A percentile compares a stretch with the other conserved stretches of the same genome.
Evolutionary conservation across 2,888 invertebrate species (phyloP).

Genomic region (Ectemnius lituratus): DNA sequence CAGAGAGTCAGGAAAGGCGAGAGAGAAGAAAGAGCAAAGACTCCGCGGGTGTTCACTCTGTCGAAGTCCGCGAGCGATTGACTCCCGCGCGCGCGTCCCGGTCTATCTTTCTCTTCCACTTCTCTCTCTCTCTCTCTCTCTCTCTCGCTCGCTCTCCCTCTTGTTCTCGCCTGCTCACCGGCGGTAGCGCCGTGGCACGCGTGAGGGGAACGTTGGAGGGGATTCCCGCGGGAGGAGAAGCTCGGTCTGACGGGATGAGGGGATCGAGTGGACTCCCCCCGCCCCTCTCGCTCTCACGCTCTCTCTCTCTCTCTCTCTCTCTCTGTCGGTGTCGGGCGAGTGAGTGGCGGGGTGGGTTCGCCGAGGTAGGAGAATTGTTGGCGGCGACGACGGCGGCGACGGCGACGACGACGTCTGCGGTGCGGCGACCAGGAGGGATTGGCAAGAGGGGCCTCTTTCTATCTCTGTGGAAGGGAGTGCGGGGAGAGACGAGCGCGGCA

Average conservation of each 20-base stretch:
- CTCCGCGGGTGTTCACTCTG: slow-evolving; percentile 64
- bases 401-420: slow-evolving; percentile 27
- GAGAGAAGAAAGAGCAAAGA: slow-evolving; percentile 42
- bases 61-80: slow-evolving; percentile 76
- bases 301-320: too few relatives aligned
- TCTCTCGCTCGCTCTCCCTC: not conserved
- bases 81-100: slow-evolving; percentile 73
- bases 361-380: slow-evolving; percentile 72
- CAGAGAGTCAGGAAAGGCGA: slow-evolving; percentile 17
- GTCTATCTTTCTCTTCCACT: slow-evolving; percentile 44
- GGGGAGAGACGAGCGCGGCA: slow-evolving; percentile 79
- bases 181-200: slow-evolving; percentile 66
- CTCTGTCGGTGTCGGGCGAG: slow-evolving; percentile 43
- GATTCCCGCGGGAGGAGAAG: slow-evolving; percentile 69
- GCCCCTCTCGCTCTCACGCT: too few relatives aligned
- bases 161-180: not conserved
- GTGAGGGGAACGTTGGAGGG: slow-evolving; percentile 68
- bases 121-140: not conserved
- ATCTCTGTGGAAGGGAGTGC: slow-evolving; percentile 13
- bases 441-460: slow-evolving; percentile 36
- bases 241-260: slow-evolving; percentile 49
- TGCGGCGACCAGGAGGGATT: slow-evolving; percentile 38
- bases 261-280: slow-evolving; percentile 65
- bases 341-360: slow-evolving; percentile 64
- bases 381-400: slow-evolving; percentile 22